Percentiles rank a stretch among this genome's conserved stretches.
Conservation (phyloP, 2,113 vertebrate species). For the Anhinga anhinga region DNA sequence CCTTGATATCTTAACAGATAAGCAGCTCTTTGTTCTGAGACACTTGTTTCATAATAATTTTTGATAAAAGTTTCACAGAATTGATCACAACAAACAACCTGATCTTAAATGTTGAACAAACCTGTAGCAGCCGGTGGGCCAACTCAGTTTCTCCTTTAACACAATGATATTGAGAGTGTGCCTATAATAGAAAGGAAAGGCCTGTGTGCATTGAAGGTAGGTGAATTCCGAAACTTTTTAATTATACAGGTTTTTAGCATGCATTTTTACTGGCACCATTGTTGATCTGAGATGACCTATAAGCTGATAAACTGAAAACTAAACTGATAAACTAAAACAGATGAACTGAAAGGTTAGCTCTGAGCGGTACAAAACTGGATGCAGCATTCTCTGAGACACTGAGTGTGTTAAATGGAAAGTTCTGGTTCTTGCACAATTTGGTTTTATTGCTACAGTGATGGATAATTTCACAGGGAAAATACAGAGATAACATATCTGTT, state of each 20-base stretch:
- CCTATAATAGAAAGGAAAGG: background rate
- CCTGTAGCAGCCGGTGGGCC: background rate
- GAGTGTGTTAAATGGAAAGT: background rate
- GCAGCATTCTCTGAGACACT: background rate
- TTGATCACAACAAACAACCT: background rate
- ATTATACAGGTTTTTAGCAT: background rate
- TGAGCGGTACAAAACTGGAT: background rate
- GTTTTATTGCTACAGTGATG: background rate
- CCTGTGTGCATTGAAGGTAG: background rate
- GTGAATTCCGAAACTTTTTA: background rate
- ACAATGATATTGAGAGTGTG: background rate
- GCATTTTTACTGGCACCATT: background rate
- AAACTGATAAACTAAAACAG: too few species aligned
- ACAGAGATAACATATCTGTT: background rate
- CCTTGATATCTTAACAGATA: background rate
- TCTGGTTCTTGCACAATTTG: background rate
- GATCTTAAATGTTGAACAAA: background rate
- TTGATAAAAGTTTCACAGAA: background rate
- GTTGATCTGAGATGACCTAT: background rate
- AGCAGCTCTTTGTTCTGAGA: background rate
- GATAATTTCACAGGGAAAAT: background rate
- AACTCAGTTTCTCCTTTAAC: background rate
- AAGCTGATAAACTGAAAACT: background rate
- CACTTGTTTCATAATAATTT: background rate
- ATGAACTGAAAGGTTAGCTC: background rate